Base-by-base conservation (phyloP, 37 sponge, comb jelly and placozoan genomes). In the Geodia barretti region DNA sequence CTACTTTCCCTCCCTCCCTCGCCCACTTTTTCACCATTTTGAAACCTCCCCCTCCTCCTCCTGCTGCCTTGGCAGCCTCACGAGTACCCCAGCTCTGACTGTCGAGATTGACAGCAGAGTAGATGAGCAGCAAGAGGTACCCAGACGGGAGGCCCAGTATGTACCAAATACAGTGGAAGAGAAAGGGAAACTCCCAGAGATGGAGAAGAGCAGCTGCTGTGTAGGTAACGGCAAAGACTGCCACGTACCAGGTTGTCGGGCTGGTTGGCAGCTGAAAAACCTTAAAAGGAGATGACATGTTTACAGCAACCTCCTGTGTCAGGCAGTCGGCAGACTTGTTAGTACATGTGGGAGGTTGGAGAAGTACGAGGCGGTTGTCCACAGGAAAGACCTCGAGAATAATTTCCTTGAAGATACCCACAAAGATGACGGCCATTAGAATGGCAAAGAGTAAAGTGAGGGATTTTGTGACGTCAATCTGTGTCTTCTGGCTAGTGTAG, bases 71-170 rank as follows among this genome's bases (percentile, higher is more conserved):
- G 33, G 23, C 69, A 26, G 39, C 82, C 64, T 92, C 96, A 62
- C 96, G 68, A 1, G 96, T 96, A 8, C 96, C 96, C 96, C 96
- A 96, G 68, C 92, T 91, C 63, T 83, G 78, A 64, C 72, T 73
- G 81, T 89, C 72, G 23, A 96, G 83, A 65, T 96, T 96, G 33
- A 90, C 93, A 40, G 89, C 80, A 0, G 96, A 96, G 78, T 96
- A 96, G 74, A 96, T 84, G 14, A 96, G 74, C 21, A 96, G 80
- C 20, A 96, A 71, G 62, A 96, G 72, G 58, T 96, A 96, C 38
- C 90, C 96, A 1, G 96, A 89, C 3, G 96, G 96, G 0, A 95
- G 85, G 35, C 84, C 92, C 8, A 95, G 77, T 23, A 96, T 28
- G 82, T 88, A 92, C 96, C 96, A 96, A 8, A 92, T 60, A 72